Conservation (phyloP, 2,888 invertebrate genomes). For the Heliconius ethilla region DNA sequence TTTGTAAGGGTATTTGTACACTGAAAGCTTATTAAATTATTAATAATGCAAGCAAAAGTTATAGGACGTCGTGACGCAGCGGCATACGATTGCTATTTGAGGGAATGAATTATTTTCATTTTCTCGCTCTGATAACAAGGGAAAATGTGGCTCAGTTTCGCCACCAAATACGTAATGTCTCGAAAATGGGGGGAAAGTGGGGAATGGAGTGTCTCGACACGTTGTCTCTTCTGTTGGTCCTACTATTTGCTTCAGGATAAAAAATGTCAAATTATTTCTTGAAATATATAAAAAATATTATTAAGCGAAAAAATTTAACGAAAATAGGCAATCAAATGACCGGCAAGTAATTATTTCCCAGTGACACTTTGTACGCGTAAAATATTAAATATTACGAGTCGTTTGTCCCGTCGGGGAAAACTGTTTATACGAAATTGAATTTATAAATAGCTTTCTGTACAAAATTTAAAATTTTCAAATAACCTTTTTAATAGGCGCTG, state of each 20-base stretch:
- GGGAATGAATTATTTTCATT: not conserved
- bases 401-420: conserved; percentile 4
- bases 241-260: too few relatives aligned
- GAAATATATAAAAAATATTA: not conserved
- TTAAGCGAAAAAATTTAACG: not conserved
- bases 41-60: too few relatives aligned
- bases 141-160: not conserved
- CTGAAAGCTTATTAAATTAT: not conserved
- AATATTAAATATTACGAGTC: conserved; percentile 13
- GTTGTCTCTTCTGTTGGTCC: too few relatives aligned
- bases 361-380: conserved; percentile 1
- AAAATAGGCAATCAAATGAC: not conserved
- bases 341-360: conserved; percentile 12
- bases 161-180: too few relatives aligned
- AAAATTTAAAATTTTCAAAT: too few relatives aligned
- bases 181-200: too few relatives aligned
- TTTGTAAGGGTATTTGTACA: conserved; percentile 12
- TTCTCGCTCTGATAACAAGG: not conserved
- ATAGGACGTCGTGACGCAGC: too few relatives aligned
- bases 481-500: too few relatives aligned
- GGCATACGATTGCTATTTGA: too few relatives aligned
- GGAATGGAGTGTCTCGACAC: too few relatives aligned
- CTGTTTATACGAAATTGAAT: conserved; percentile 1
- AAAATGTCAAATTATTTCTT: not conserved
- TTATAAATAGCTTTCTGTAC: not conserved